phyloP scores from a whole-genome alignment of 2,797 vertebrate species.

The Cynopterus sphinx region DNA sequence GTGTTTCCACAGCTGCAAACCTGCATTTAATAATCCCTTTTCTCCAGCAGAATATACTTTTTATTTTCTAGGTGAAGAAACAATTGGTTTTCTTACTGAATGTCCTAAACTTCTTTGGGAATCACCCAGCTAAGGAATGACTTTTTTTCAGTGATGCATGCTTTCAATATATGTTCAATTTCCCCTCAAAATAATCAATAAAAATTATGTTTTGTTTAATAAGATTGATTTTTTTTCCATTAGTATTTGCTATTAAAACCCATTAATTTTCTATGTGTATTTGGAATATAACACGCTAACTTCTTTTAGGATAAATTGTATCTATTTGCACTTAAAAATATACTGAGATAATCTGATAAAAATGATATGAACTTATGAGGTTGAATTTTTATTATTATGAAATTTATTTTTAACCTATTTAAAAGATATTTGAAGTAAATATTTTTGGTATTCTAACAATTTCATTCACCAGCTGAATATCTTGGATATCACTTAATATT shows the following conservation, averaged over 20 bases:
- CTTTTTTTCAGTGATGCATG: not conserved
- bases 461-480: not conserved
- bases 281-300: not conserved
- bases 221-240: constrained; percentile 42
- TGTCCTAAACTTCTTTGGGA: constrained; percentile 3
- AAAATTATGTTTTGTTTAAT: not conserved
- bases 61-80: constrained; percentile 41
- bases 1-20: not conserved
- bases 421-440: not conserved
- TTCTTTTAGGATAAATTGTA: constrained; percentile 23
- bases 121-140: not conserved
- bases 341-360: not conserved
- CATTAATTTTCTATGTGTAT: constrained; percentile 1
- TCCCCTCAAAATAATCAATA: not conserved
- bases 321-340: not conserved
- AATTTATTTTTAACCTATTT: constrained; percentile 31
- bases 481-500: not conserved
- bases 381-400: not conserved
- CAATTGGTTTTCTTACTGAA: not conserved
- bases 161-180: not conserved
- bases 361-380: not conserved
- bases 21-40: constrained; percentile 12
- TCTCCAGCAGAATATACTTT: not conserved
- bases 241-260: constrained; percentile 26
- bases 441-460: constrained; percentile 10